Evolutionary conservation across 2,113 vertebrate species (phyloP).

Genomic region (Raja brachyura): DNA sequence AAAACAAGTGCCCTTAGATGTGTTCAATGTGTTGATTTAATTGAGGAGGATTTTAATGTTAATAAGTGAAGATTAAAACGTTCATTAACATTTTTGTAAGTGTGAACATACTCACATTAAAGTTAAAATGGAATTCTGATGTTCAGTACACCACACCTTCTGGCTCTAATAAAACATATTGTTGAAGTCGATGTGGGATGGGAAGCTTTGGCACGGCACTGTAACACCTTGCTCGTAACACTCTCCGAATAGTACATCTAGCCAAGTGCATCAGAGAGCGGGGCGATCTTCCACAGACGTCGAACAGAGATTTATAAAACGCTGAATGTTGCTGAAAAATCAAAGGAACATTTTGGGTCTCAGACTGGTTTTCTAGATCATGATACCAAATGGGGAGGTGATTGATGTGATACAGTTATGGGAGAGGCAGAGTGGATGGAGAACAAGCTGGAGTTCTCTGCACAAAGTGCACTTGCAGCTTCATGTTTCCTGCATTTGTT

Average conservation of each 20-base stretch:
- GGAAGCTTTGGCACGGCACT: slow-evolving; percentile 61
- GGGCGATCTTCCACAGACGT: slow-evolving; percentile 72
- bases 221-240: slow-evolving; percentile 61
- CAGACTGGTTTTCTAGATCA: not conserved
- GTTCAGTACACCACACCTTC: slow-evolving; percentile 67
- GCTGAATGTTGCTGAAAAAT: slow-evolving; percentile 63
- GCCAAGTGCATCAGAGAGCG: slow-evolving; percentile 80
- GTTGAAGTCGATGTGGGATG: slow-evolving; percentile 70
- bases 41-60: not conserved
- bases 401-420: not conserved
- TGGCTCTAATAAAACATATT: slow-evolving; percentile 81
- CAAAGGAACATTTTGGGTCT: slow-evolving; percentile 21
- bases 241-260: slow-evolving; percentile 71
- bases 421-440: not conserved
- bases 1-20: not conserved
- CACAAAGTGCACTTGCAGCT: not conserved
- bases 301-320: slow-evolving; percentile 86
- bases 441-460: not conserved
- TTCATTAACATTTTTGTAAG: not conserved
- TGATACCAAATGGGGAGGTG: not conserved
- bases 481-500: not conserved
- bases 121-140: not conserved
- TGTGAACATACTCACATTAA: not conserved
- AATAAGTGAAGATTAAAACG: not conserved
- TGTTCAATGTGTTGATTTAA: not conserved